Evolutionary conservation across 1,140 invertebrate genomes (phyloP).

Genomic region (Trypoxylus dichotomus): DNA sequence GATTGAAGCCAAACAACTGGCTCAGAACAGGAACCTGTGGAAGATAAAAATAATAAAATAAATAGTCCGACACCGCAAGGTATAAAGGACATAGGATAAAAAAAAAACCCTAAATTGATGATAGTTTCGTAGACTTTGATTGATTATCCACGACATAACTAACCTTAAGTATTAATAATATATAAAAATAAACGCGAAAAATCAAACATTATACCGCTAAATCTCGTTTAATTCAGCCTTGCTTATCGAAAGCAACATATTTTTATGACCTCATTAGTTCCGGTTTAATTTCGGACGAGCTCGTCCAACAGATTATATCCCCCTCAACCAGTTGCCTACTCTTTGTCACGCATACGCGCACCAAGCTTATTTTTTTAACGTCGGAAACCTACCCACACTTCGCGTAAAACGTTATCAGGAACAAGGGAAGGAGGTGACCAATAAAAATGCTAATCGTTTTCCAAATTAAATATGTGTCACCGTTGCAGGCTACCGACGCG

Average conservation of each 20-base stretch:
- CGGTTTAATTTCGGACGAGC: neutral
- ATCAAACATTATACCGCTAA: too few species aligned
- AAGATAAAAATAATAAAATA: too few species aligned
- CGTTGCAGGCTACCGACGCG: neutral
- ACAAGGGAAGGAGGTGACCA: neutral
- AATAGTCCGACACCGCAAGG: too few species aligned
- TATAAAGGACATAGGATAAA: too few species aligned
- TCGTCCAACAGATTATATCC: neutral
- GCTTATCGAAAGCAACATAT: neutral
- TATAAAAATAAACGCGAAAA: too few species aligned
- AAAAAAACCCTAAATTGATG: too few species aligned
- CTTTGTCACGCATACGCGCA: neutral
- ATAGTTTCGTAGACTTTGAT: too few species aligned
- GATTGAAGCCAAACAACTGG: too few species aligned
- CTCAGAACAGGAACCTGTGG: too few species aligned
- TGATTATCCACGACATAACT: too few species aligned
- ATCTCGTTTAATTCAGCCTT: too few species aligned
- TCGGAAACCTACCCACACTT: neutral
- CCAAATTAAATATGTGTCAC: neutral
- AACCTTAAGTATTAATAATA: too few species aligned
- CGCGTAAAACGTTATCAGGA: neutral
- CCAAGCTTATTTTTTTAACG: neutral
- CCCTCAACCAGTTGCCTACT: neutral
- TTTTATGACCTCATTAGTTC: neutral
- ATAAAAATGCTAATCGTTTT: conserved; percentile 17